These are phyloP conservation scores for Pangasianodon gigas DNA, from an alignment of 2,113 vertebrate genomes.

Conservation along the genomic window DNA sequence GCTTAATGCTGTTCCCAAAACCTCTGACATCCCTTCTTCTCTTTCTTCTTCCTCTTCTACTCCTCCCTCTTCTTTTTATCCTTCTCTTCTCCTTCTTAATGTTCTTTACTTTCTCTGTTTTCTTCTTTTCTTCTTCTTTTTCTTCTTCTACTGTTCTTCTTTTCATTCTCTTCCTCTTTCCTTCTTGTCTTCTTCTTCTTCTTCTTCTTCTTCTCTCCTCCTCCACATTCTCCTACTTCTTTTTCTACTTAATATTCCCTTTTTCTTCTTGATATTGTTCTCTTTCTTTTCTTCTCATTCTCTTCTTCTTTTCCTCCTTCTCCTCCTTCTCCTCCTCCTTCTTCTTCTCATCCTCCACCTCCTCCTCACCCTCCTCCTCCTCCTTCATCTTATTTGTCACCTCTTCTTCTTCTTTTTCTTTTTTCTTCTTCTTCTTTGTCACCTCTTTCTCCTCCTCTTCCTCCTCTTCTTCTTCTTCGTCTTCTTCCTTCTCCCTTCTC, in stretches of 20 bases:
- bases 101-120: neutral
- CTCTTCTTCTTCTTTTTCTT: neutral
- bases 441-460: neutral
- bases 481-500: neutral
- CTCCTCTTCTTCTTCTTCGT: neutral
- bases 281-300: neutral
- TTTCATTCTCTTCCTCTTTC: neutral
- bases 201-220: neutral
- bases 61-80: neutral
- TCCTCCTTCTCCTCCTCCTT: neutral
- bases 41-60: neutral
- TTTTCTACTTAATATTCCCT: neutral
- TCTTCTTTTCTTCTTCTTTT: neutral
- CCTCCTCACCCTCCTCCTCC: neutral
- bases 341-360: neutral
- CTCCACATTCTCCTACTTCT: neutral
- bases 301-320: neutral
- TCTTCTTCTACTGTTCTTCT: neutral
- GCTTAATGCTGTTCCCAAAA: constrained; percentile 17
- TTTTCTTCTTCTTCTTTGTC: neutral
- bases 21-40: neutral
- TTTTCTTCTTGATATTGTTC: neutral
- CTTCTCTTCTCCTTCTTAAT: no score
- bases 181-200: neutral
- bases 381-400: neutral